Evolutionary conservation across 1,140 invertebrate genomes (phyloP).

Genomic region (Pomacea maculata): DNA sequence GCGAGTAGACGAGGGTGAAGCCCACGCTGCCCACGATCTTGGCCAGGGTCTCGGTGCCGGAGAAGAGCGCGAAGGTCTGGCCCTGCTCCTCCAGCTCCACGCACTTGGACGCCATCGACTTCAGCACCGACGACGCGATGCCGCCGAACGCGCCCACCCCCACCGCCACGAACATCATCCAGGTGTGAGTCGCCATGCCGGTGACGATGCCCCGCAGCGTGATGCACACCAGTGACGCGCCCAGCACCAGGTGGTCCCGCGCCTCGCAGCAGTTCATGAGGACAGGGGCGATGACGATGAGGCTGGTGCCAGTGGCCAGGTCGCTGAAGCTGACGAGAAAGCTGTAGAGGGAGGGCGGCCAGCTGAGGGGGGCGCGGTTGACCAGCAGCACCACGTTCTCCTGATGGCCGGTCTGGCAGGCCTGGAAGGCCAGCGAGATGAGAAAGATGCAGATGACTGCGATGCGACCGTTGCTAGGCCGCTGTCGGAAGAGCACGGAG

Average conservation of each 20-base stretch:
- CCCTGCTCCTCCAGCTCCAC: slow-evolving; percentile 53
- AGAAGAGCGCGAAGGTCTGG: slow-evolving; percentile 58
- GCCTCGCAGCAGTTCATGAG: slow-evolving; percentile 24
- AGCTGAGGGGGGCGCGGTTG: slow-evolving; percentile 53
- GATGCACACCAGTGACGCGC: slow-evolving; percentile 54
- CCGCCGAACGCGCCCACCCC: slow-evolving; percentile 55
- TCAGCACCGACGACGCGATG: slow-evolving; percentile 51
- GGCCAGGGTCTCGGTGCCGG: slow-evolving; percentile 56
- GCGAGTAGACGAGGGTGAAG: slow-evolving; percentile 59
- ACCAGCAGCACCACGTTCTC: slow-evolving; percentile 28
- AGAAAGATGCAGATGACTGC: slow-evolving; percentile 19
- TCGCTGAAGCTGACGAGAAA: slow-evolving; percentile 55
- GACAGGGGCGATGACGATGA: slow-evolving; percentile 16
- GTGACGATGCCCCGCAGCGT: slow-evolving; percentile 51
- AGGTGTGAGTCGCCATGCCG: slow-evolving; percentile 50
- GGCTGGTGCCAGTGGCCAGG: slow-evolving; percentile 27
- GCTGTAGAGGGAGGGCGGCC: slow-evolving; percentile 61
- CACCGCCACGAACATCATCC: slow-evolving; percentile 60
- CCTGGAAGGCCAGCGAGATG: slow-evolving; percentile 20
- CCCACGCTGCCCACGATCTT: slow-evolving; percentile 58
- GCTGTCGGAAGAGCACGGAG: slow-evolving; percentile 5
- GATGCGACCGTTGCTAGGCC: neutral
- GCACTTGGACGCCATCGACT: slow-evolving; percentile 59
- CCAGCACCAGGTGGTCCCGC: slow-evolving; percentile 41
- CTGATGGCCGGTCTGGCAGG: slow-evolving; percentile 11